Base-by-base conservation (phyloP, 2,113 vertebrate species). In the Periophthalmodon schlosseri region DNA sequence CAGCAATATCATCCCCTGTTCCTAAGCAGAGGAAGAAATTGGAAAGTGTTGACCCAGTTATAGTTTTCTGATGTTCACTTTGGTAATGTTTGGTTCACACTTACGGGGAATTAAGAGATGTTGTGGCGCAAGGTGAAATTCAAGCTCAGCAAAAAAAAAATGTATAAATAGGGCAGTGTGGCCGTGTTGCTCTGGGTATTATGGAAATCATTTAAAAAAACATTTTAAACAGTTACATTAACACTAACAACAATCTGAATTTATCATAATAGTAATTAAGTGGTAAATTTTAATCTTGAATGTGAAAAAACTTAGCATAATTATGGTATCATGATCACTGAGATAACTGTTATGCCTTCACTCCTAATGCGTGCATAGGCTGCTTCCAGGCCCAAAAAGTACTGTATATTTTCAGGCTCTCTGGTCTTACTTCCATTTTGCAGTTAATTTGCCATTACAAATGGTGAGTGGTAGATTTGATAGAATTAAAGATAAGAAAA, bases 331-430 rank as follows among this genome's bases (percentile, higher is more conserved):
- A 73, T 89, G 87, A 82, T 65, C 87, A 76, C 90, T 89, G 91
- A 87, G 87, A 90, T 91, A 87, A 60, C 23, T 60, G 21, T 24
- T 60, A 60, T 80, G 79, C 80, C 78, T 68, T 68, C 73, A 60
- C 68, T 39, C 72, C 73, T 72, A 24, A 23, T 65, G 56, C 65
- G 56, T 23, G 21, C 78, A 71, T 73, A 63, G 77, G 86, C 84
- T 88, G 84, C 89, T 89, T 87, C 75, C 86, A 88, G 86, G 81
- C 84, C 84, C 85, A 86, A 83, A 84, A 82, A 86, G 90, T 90
- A 88, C 87, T 91, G 88, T 91, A 84, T 79, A 87, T 89, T 83
- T 90, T 56, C 52, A 56, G 52, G 52, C 52, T 56, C 20, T 56
- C 52, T 56, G 18, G 86, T 87, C 86, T 89, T 90, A 88, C 86